Base-by-base conservation (phyloP, 2,113 vertebrate genomes). In the Leptobrachium ailaonicum region DNA sequence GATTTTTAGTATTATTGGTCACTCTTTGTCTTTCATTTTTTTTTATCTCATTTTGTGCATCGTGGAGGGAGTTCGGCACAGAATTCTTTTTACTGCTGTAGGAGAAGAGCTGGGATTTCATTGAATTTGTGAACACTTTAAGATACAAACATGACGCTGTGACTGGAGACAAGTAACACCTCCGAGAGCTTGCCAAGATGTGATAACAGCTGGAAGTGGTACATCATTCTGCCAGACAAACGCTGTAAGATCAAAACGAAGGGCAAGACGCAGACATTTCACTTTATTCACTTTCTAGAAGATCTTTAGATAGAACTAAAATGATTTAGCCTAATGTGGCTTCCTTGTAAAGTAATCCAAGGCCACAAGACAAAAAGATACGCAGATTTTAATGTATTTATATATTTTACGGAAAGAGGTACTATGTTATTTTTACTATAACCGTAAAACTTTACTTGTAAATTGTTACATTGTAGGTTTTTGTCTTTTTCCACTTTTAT, bases 161-260 rank as follows among this genome's bases (percentile, higher is more conserved):
- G 71, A 80, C 62, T 47, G 58, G 41, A 80, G 71, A 66, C 71
- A 73, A 73, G 78, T 74, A 74, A 67, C 63, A 80, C 64, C 53
- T 73, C 54, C n/a, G 71, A 80, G 62, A 80, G 77, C 60, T 62
- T 10, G 62, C 62, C 32, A 80, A 67, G 77, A 80, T 58, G 77
- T 56, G 77, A 80, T 80, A 80, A 80, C 77, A 80, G 70, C 71
- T 67, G 71, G 70, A 80, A 80, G 70, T 80, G 77, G 77, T 80
- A 80, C 71, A 80, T 73, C 71, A 73, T 80, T 67, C 77, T 80
- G 77, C 70, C 77, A 79, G 77, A 71, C 56, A 73, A 80, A 67
- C 54, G 66, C 77, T 40, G 54, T 62, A 73, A 73, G 77, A 80
- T 80, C 71, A 80, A 47, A 73, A 79, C 47, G 60, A 79, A 79